A percentile compares a stretch with the other conserved stretches of the same genome.
These are phyloP conservation scores for Clostera curtula DNA, from an alignment of 2,888 invertebrate genomes.

Conservation along the genomic window DNA sequence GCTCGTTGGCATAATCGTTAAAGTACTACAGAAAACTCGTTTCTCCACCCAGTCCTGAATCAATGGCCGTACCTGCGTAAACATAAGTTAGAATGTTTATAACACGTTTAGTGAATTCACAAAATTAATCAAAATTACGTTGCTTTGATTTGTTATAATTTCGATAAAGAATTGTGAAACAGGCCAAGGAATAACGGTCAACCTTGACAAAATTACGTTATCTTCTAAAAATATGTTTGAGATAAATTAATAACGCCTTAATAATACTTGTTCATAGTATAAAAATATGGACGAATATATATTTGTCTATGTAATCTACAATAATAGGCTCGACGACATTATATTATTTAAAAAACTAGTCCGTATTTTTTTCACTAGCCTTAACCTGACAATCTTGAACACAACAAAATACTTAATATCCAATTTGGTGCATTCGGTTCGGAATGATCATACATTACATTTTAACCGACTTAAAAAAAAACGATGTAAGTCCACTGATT, in stretches of 20 bases:
- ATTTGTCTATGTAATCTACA: too few species aligned
- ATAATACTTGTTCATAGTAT: slow-evolving; percentile 1
- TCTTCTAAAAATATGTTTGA: slow-evolving; percentile 25
- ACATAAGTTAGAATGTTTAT: slow-evolving; percentile 5
- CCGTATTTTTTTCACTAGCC: too few species aligned
- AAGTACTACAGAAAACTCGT: slow-evolving; percentile 30
- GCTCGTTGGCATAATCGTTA: slow-evolving; percentile 13
- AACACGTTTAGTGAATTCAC: too few species aligned
- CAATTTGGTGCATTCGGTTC: too few species aligned
- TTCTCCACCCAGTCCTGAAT: slow-evolving; percentile 11
- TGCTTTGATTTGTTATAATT: slow-evolving; percentile 38
- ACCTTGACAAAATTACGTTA: slow-evolving; percentile 52
- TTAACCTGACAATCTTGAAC: too few species aligned
- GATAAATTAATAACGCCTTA: slow-evolving; percentile 20
- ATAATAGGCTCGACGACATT: too few species aligned
- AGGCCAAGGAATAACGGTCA: slow-evolving; percentile 47
- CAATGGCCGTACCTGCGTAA: slow-evolving; percentile 35
- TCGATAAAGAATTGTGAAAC: slow-evolving; percentile 49
- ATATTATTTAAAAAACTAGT: too few species aligned
- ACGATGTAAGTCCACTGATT: too few species aligned
- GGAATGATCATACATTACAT: too few species aligned
- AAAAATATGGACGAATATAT: too few species aligned
- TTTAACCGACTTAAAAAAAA: too few species aligned
- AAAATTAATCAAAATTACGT: slow-evolving; percentile 1
- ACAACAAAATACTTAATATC: too few species aligned